Base-by-base conservation (phyloP, 2,113 vertebrate genomes). In the Dasyprocta punctata region DNA sequence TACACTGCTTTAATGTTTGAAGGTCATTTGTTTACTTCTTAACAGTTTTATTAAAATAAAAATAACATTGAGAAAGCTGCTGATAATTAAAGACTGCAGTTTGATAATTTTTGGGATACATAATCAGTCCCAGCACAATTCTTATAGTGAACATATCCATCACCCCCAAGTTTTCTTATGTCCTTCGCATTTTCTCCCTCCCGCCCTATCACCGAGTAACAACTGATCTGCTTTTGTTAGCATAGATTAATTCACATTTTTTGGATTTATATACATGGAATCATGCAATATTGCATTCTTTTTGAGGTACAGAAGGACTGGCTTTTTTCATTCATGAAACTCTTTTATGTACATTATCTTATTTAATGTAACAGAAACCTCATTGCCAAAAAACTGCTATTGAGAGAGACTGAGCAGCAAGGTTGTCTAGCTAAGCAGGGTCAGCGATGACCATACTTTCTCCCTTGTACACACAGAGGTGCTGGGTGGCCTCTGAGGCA, bases 1-100 rank as follows among this genome's bases (percentile, higher is more conserved):
- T 47, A 5, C 75, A 78, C 86, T 93, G 47, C 30, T 83, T 83
- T 41, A 93, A 26, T 81, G 75, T 87, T 95, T 88, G 17, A 71
- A 92, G 11, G 3, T 73, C 73, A 88, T 81, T 92, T 60, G n/a
- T 78, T 65, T 92, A 60, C 92, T 97, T 95, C 33, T 81, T 44
- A 47, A 36, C 10, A 92, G 41, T 49, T 97, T 92, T 94, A 80
- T 95, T 77, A 89, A 81, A 56, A 73, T 77, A 81, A 33, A 93
- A 73, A 49, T 94, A 38, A 20, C 4, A 93, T 60, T 80, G 44
- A 63, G 1, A 36, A 47, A 90, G 56, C 28, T 65, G 2, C 33
- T 49, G 12, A 9, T 90, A 61, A 69, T 92, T 87, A 95, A 89
- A 89, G 73, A 90, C 63, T 65, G 38, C 28, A 75, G 10, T 83